Percentiles rank a stretch among this genome's conserved stretches.
Conservation (phyloP, 1,140 invertebrate species). For the Sipha flava region DNA sequence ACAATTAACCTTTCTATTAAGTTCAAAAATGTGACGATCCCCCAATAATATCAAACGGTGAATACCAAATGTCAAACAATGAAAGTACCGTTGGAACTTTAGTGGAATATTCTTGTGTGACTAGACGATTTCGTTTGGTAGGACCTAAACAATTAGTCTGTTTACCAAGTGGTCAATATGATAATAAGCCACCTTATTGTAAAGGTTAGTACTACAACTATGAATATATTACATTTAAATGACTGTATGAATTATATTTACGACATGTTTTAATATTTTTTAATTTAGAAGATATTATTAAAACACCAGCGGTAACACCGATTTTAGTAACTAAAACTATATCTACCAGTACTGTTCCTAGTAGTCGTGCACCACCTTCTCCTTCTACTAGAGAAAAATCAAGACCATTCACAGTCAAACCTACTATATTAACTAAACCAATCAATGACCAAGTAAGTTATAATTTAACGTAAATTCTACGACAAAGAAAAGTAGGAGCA, state of each 20-base stretch:
- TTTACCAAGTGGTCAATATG: constrained; percentile 66
- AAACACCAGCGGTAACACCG: constrained; percentile 40
- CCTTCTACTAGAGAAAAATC: constrained; percentile 38
- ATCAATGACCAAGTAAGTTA: background rate
- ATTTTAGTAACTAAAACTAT: constrained; percentile 40
- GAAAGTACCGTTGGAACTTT: constrained; percentile 58
- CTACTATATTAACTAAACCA: constrained; percentile 5
- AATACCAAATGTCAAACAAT: constrained; percentile 55
- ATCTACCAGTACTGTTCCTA: constrained; percentile 40
- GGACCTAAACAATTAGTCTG: constrained; percentile 63
- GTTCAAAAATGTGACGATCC: constrained; percentile 69
- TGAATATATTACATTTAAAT: background rate
- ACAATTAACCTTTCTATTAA: constrained; percentile 42
- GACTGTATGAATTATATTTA: background rate
- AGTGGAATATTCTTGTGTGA: constrained; percentile 66
- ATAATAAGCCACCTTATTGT: constrained; percentile 63
- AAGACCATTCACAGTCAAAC: constrained; percentile 38
- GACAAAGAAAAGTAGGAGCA: background rate
- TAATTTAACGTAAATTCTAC: background rate
- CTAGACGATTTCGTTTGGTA: constrained; percentile 56
- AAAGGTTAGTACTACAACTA: constrained; percentile 48
- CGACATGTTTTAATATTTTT: background rate
- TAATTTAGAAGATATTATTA: constrained; percentile 40
- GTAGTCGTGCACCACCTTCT: constrained; percentile 39
- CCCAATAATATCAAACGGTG: constrained; percentile 60